Percentiles rank a stretch among this genome's conserved stretches.
phyloP scores from a whole-genome alignment of 2,888 invertebrate species.

The Acronicta leporina region DNA sequence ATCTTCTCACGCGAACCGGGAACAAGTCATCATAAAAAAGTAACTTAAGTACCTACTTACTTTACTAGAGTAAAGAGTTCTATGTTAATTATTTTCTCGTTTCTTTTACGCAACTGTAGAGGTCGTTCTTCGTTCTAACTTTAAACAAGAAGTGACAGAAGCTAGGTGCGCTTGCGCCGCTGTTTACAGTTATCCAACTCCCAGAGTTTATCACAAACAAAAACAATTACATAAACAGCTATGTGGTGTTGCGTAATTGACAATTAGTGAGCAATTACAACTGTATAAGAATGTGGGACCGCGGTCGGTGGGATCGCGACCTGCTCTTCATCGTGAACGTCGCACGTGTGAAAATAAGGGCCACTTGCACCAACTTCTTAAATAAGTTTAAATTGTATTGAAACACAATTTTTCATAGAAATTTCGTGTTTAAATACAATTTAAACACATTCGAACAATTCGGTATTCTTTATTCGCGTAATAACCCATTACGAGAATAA shows the following conservation, averaged over 20 bases:
- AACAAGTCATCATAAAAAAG: slow-evolving; percentile 4
- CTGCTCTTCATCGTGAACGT: slow-evolving; percentile 24
- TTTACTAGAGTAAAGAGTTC: neutral
- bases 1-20: slow-evolving; percentile 32
- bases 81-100: slow-evolving; percentile 24
- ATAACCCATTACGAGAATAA: slow-evolving; percentile 43
- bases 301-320: slow-evolving; percentile 44
- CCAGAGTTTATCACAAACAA: slow-evolving; percentile 56
- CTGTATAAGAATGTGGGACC: slow-evolving; percentile 73
- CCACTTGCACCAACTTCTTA: no score
- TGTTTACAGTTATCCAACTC: slow-evolving; percentile 55
- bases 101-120: slow-evolving; percentile 16
- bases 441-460: no score
- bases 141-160: slow-evolving; percentile 27
- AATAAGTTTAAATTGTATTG: no score
- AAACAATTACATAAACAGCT: slow-evolving; percentile 76
- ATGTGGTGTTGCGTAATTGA: slow-evolving; percentile 73
- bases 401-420: no score
- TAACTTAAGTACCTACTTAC: neutral
- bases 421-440: no score
- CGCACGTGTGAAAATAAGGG: slow-evolving; percentile 56
- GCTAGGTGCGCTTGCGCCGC: slow-evolving; percentile 27
- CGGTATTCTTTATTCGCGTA: no score
- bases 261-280: slow-evolving; percentile 78
- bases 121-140: slow-evolving; percentile 25